Conservation (phyloP, 1,140 invertebrate species). For the Pantala flavescens region DNA sequence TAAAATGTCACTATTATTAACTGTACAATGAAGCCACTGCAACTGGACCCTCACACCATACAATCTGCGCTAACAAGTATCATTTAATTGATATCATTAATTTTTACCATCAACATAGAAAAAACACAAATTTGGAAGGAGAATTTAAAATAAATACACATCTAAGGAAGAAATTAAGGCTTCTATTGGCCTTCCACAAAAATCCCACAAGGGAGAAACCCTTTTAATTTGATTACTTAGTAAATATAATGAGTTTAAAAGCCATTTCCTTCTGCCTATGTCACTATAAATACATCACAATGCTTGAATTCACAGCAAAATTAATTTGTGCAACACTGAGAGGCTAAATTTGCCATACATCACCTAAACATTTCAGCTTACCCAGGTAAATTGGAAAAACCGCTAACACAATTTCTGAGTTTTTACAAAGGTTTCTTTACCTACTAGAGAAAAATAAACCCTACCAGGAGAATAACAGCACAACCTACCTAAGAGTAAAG, state of each 20-base stretch:
- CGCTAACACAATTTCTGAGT: background rate
- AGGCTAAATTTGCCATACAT: background rate
- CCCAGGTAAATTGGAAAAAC: background rate
- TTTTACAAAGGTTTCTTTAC: background rate
- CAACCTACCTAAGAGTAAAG: background rate
- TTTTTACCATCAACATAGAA: background rate
- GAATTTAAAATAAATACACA: conserved; percentile 8
- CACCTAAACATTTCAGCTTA: background rate
- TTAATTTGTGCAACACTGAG: conserved; percentile 8
- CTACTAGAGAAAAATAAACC: background rate
- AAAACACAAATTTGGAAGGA: background rate
- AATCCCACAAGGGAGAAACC: background rate
- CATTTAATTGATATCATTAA: background rate
- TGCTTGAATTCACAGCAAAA: conserved; percentile 1
- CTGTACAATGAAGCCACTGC: conserved; percentile 13
- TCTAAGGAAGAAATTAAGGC: background rate
- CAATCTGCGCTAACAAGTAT: conserved; percentile 14
- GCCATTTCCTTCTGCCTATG: background rate
- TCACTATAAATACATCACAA: conserved; percentile 5
- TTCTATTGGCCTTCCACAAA: background rate
- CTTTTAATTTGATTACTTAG: conserved; percentile 3
- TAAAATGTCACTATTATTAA: conserved; percentile 11
- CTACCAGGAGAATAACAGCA: background rate
- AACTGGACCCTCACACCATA: conserved; percentile 20
- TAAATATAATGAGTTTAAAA: conserved; percentile 5